Conservation (phyloP, 2,113 vertebrate species). For the Heterotis niloticus region DNA sequence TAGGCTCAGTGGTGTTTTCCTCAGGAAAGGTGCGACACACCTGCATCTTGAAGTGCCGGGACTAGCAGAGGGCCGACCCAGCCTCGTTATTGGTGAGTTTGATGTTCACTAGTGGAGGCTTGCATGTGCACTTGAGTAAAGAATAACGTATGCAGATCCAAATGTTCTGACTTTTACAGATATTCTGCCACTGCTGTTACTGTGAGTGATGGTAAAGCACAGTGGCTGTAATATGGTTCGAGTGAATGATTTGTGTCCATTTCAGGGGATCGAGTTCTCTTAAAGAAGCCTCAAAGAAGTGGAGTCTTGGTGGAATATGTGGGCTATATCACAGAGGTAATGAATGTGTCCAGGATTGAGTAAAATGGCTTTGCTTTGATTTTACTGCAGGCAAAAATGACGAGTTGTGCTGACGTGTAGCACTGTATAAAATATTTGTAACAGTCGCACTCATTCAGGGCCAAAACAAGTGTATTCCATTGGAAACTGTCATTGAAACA, state of each 20-base stretch:
- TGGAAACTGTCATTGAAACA: no score
- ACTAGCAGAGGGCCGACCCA: conserved; percentile 75
- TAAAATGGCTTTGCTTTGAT: no score
- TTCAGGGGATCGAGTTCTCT: conserved; percentile 77
- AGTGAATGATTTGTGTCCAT: conserved; percentile 13
- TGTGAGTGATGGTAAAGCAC: no score
- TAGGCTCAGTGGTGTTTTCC: conserved; percentile 66
- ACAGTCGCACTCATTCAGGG: no score
- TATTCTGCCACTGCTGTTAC: background rate
- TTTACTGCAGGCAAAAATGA: no score
- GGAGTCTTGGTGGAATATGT: conserved; percentile 68
- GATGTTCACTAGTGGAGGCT: background rate
- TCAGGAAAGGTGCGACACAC: conserved; percentile 68
- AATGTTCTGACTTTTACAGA: background rate
- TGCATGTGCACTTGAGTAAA: background rate
- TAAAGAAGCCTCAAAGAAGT: conserved; percentile 69
- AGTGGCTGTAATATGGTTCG: background rate
- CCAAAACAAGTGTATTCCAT: no score
- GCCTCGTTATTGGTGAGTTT: conserved; percentile 67
- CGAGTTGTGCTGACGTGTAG: no score
- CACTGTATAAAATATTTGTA: background rate
- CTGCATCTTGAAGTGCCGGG: conserved; percentile 82
- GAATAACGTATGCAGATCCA: background rate
- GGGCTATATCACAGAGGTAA: conserved; percentile 74
- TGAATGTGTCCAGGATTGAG: background rate